Percentiles rank a stretch among this genome's conserved stretches.
phyloP scores from a whole-genome alignment of 92 coral and sea anemone species.

The Hydrozoanthus gracilis region DNA sequence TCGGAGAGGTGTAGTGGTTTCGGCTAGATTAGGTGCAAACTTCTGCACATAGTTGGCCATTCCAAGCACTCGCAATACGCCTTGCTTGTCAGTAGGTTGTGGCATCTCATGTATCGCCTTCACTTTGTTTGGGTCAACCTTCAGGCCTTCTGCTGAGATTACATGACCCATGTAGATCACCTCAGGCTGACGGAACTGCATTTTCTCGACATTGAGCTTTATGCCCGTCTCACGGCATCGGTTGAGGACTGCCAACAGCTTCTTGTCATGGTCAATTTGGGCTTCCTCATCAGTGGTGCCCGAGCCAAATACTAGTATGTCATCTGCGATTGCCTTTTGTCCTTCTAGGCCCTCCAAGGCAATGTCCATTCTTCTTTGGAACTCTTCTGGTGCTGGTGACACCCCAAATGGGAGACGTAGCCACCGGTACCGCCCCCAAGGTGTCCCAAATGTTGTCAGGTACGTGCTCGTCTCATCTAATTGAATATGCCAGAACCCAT shows the following conservation, averaged over 20 bases:
- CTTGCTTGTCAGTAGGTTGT: constrained; percentile 55
- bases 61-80: constrained; percentile 63
- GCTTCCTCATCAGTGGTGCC: constrained; percentile 51
- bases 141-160: constrained; percentile 31
- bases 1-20: constrained; percentile 53
- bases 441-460: not conserved
- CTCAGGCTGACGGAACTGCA: constrained; percentile 34
- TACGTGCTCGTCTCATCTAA: constrained; percentile 42
- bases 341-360: constrained; percentile 50
- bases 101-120: constrained; percentile 63
- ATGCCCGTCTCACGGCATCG: constrained; percentile 52
- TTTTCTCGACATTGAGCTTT: constrained; percentile 50
- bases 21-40: constrained; percentile 63
- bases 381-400: constrained; percentile 45
- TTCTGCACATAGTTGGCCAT: constrained; percentile 67
- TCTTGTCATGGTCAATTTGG: constrained; percentile 40
- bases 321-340: constrained; percentile 48
- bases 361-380: constrained; percentile 48
- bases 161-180: constrained; percentile 39
- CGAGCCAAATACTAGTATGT: constrained; percentile 38
- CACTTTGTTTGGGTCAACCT: constrained; percentile 46
- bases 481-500: constrained; percentile 35
- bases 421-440: constrained; percentile 38
- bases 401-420: constrained; percentile 12
- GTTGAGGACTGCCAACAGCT: constrained; percentile 52